Evolutionary conservation across 2,888 invertebrate genomes (phyloP).

Genomic region (Apamea crenata): DNA sequence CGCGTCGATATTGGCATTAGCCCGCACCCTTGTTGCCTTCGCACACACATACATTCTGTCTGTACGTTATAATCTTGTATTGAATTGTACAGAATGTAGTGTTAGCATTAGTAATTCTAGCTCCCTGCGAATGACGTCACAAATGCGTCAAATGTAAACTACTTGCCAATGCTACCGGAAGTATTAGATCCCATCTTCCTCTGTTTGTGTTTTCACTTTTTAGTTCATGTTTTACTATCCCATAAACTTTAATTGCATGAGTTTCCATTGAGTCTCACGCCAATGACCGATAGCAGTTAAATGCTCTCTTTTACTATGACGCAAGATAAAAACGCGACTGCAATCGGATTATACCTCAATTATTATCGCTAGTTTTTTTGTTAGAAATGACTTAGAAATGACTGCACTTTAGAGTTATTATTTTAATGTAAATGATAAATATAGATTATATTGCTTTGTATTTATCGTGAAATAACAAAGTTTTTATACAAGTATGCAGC

Average conservation of each 20-base stretch:
- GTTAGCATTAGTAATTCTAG: constrained; percentile 16
- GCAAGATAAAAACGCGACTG: background rate
- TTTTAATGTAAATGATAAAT: background rate
- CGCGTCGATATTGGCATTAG: constrained; percentile 73
- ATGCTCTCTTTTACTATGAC: background rate
- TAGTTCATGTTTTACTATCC: constrained; percentile 21
- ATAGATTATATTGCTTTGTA: no score
- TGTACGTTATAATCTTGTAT: constrained; percentile 22
- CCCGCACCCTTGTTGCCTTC: constrained; percentile 47
- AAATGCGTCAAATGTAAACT: constrained; percentile 42
- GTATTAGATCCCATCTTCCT: constrained; percentile 24
- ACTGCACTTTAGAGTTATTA: background rate
- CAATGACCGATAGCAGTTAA: background rate
- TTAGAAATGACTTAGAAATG: no score
- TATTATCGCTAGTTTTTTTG: no score
- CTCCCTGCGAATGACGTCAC: constrained; percentile 44
- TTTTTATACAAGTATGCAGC: no score
- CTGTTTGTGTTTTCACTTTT: constrained; percentile 35
- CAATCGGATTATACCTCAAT: background rate
- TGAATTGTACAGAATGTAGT: constrained; percentile 28
- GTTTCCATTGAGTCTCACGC: constrained; percentile 1
- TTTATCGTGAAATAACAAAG: background rate
- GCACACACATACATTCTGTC: constrained; percentile 16
- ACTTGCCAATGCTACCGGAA: constrained; percentile 33
- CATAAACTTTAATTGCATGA: constrained; percentile 19